These are phyloP conservation scores for Ophonus ardosiacus DNA, from an alignment of 2,888 invertebrate genomes.

Conservation along the genomic window DNA sequence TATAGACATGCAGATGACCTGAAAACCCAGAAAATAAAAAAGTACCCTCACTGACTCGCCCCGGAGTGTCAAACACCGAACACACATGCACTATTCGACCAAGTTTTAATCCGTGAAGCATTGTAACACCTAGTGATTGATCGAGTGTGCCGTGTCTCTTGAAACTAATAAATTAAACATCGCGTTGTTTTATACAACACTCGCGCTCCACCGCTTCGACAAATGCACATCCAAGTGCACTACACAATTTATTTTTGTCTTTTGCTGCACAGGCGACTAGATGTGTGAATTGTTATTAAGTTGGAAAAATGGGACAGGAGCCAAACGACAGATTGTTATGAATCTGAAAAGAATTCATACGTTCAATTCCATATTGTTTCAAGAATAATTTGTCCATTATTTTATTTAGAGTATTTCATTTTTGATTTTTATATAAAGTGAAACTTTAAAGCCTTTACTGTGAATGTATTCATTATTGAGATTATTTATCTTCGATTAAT, in stretches of 20 bases:
- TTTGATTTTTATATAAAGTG: too few relatives aligned
- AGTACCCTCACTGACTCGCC: neutral
- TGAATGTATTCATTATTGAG: too few relatives aligned
- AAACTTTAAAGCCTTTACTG: too few relatives aligned
- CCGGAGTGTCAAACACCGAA: neutral
- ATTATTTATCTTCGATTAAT: too few relatives aligned
- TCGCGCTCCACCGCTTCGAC: conserved; percentile 1
- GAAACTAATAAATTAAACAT: conserved; percentile 60
- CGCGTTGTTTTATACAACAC: conserved; percentile 49
- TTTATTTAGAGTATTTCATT: too few relatives aligned
- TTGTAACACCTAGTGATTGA: conserved; percentile 57
- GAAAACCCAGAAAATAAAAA: conserved; percentile 23
- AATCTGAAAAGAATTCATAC: neutral
- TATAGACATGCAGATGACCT: conserved; percentile 42
- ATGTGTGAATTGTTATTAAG: conserved; percentile 34
- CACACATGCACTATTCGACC: conserved; percentile 10
- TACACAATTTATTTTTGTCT: conserved; percentile 53
- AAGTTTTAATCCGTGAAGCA: conserved; percentile 56
- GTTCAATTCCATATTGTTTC: neutral
- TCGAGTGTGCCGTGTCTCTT: conserved; percentile 56
- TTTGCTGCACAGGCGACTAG: neutral
- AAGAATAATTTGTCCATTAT: too few relatives aligned
- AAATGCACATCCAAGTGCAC: conserved; percentile 22
- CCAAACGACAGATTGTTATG: neutral
- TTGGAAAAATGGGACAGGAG: neutral